phyloP scores from a whole-genome alignment of 2,888 invertebrate genomes.

The Luperina nickerlii region DNA sequence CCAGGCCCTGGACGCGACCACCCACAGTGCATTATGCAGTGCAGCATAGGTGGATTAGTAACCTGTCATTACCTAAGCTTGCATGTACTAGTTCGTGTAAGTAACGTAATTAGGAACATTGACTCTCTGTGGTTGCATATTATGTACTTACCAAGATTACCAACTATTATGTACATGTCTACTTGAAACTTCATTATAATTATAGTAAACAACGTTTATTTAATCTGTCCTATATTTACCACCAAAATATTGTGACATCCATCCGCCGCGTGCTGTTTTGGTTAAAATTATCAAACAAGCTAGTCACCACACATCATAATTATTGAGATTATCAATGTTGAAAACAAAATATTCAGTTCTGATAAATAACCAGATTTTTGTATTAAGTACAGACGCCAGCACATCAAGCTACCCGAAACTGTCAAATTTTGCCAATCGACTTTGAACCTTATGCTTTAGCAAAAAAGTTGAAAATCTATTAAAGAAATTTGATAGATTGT shows the following conservation, averaged over 20 bases:
- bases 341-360: constrained; percentile 2
- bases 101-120: constrained; percentile 36
- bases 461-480: too few relatives aligned
- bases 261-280: constrained; percentile 10
- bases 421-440: too few relatives aligned
- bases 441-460: too few relatives aligned
- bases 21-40: too few relatives aligned
- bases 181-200: constrained; percentile 6
- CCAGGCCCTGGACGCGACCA: too few relatives aligned
- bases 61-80: constrained; percentile 39
- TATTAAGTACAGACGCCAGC: too few relatives aligned
- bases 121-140: constrained; percentile 37
- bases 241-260: constrained; percentile 25
- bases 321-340: constrained; percentile 1
- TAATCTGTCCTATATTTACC: constrained; percentile 29
- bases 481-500: too few relatives aligned
- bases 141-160: not conserved
- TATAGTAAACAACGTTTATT: constrained; percentile 26
- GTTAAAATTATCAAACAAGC: constrained; percentile 15
- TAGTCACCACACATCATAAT: not conserved
- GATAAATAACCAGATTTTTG: constrained; percentile 13
- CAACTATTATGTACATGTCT: constrained; percentile 26
- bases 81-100: constrained; percentile 13
- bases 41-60: constrained; percentile 39
- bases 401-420: too few relatives aligned